Evolutionary conservation across 2,888 invertebrate genomes (phyloP), one percentile per base, ranked within the genome.

Genomic region (Drosophila kokeensis): DNA sequence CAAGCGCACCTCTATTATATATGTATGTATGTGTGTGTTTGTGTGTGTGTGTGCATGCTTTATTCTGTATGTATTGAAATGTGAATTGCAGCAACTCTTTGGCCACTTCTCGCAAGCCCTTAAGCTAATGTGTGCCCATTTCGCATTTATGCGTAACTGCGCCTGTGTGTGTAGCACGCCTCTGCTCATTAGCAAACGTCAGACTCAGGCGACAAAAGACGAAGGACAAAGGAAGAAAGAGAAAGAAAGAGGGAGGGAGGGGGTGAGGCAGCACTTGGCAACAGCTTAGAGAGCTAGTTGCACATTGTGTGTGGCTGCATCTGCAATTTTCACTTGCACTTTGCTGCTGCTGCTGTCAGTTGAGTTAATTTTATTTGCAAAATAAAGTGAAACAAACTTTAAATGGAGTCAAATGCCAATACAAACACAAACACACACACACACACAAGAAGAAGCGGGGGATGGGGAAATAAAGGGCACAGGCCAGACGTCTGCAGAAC

Each of bases 331-430:
- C 85, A 85, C 85, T 85, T 85, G 88, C 85, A 85, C 85, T 85
- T 85, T 80, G 80, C 73, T 63, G 76, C 63, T 85, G 82, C 76
- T 63, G 76, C 63, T 64, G 68, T 69, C 89, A 83, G 76, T 87
- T 77, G 83, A 89, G 87, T 89, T 87, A 89, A 87, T 87, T 87
- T 87, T 90, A 87, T 87, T 87, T 90, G 87, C 90, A 90, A 87
- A 87, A 90, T 90, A 90, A 90, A 86, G 89, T 75, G 84, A 87
- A 89, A 79, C 84, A 89, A 89, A 84, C 91, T 87, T 87, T 89
- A 87, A 87, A 87, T 87, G 90, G 82, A 90, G 87, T 90, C 90
- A 87, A 87, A 90, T 90, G 87, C 89, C 85, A 90, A 72, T 79
- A 81, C 81, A 83, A 79, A 82, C 52, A 62, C 50, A 63, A 58